Conservation (phyloP, 2,888 invertebrate species). For the Laspeyria flexula region DNA sequence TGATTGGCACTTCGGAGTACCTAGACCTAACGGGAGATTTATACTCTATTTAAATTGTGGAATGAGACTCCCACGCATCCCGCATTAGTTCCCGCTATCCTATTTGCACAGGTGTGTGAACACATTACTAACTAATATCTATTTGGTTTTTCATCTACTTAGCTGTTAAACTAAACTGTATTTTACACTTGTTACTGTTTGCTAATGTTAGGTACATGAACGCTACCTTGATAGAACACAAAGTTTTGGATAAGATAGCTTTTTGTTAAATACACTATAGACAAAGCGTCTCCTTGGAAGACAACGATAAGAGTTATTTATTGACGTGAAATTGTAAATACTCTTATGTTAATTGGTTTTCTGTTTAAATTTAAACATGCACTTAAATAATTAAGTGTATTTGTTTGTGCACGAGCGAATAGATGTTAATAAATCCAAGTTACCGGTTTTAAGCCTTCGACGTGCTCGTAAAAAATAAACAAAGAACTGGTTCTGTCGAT, state of each 20-base stretch:
- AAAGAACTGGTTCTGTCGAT: conserved; percentile 35
- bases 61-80: conserved; percentile 60
- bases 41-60: conserved; percentile 42
- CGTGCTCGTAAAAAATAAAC: conserved; percentile 13
- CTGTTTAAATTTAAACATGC: neutral
- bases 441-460: conserved; percentile 21
- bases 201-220: conserved; percentile 1
- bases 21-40: conserved; percentile 40
- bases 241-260: too few species aligned
- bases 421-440: conserved; percentile 17
- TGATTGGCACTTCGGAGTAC: conserved; percentile 17
- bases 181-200: neutral
- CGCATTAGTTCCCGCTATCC: conserved; percentile 47
- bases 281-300: too few species aligned
- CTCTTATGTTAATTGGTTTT: conserved; percentile 4
- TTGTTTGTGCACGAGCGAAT: conserved; percentile 9
- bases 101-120: conserved; percentile 41
- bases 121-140: conserved; percentile 2
- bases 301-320: too few species aligned
- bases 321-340: neutral
- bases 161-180: conserved; percentile 42
- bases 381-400: conserved; percentile 3
- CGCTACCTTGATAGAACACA: too few species aligned
- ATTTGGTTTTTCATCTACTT: conserved; percentile 43
- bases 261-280: too few species aligned